A percentile compares a stretch with the other conserved stretches of the same genome.
Evolutionary conservation across 2,113 vertebrate genomes (phyloP).

Genomic region (Laterallus jamaicensis): DNA sequence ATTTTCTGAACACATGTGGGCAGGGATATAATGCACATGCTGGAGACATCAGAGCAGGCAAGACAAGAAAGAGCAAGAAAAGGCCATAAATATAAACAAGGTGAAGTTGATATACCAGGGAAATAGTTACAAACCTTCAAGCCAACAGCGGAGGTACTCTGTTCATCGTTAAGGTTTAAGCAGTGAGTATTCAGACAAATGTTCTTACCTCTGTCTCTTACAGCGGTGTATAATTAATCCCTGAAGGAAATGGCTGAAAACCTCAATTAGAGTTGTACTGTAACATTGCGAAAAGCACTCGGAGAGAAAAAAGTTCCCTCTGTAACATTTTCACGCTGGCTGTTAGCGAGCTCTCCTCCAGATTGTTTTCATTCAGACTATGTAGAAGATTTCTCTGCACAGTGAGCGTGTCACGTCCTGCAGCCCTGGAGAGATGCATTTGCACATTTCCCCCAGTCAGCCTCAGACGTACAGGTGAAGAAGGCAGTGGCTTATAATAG

Average conservation of each 20-base stretch:
- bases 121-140: not conserved
- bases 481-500: not conserved
- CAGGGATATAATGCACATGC: not conserved
- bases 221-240: not conserved
- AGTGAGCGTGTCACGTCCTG: fast-evolving
- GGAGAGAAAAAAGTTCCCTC: not conserved
- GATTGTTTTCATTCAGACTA: not conserved
- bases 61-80: not conserved
- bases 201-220: not conserved
- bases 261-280: not conserved
- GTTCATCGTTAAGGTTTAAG: not conserved
- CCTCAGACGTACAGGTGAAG: not conserved
- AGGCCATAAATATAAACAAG: not conserved
- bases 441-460: not conserved
- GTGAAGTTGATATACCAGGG: not conserved
- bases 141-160: fast-evolving
- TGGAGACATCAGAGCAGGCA: not conserved
- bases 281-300: not conserved
- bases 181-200: not conserved
- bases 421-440: not conserved
- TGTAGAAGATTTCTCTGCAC: fast-evolving
- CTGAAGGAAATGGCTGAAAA: not conserved
- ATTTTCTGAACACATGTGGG: not conserved
- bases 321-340: not conserved
- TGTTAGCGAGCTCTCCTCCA: not conserved